Percentiles rank a stretch among this genome's conserved stretches.
phyloP scores from a whole-genome alignment of 2,113 vertebrate species.

The Chaenocephalus aceratus region DNA sequence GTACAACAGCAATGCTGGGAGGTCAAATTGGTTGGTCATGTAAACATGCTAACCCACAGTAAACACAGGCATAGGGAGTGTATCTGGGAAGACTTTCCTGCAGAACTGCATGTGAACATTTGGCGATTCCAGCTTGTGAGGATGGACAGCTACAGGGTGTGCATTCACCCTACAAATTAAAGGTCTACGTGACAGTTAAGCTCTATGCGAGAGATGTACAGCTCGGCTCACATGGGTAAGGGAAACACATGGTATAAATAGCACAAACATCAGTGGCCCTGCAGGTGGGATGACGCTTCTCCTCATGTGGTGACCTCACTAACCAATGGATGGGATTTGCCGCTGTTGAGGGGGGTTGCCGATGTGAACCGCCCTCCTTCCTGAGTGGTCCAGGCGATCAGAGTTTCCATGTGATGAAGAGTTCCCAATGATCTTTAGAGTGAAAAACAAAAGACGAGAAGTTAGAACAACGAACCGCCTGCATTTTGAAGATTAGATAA shows the following conservation, averaged over 20 bases:
- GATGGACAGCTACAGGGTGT: conserved; percentile 63
- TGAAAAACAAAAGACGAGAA: conserved; percentile 75
- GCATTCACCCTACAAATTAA: conserved; percentile 53
- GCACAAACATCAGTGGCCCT: conserved; percentile 78
- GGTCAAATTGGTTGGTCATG: conserved; percentile 48
- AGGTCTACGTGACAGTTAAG: conserved; percentile 61
- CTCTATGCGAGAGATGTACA: conserved; percentile 75
- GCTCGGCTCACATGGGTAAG: conserved; percentile 72
- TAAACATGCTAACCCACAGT: conserved; percentile 63
- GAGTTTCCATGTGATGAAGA: conserved; percentile 86
- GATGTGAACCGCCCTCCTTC: conserved; percentile 86
- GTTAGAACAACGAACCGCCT: conserved; percentile 36
- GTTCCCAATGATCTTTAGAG: conserved; percentile 93
- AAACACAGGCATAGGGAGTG: conserved; percentile 45
- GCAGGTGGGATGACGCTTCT: conserved; percentile 61
- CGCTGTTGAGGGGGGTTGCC: conserved; percentile 86
- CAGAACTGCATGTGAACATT: conserved; percentile 69
- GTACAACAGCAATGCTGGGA: conserved; percentile 86
- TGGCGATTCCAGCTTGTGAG: conserved; percentile 67
- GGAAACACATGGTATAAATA: conserved; percentile 72
- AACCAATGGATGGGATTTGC: conserved; percentile 92
- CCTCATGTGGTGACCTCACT: conserved; percentile 85
- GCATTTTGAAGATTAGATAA: conserved; percentile 9
- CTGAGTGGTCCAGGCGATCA: conserved; percentile 87
- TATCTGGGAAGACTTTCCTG: conserved; percentile 58